Percentiles rank a stretch among this genome's conserved stretches.
Evolutionary conservation across 1,140 invertebrate genomes (phyloP).

Genomic region (Sarcophaga bullata): DNA sequence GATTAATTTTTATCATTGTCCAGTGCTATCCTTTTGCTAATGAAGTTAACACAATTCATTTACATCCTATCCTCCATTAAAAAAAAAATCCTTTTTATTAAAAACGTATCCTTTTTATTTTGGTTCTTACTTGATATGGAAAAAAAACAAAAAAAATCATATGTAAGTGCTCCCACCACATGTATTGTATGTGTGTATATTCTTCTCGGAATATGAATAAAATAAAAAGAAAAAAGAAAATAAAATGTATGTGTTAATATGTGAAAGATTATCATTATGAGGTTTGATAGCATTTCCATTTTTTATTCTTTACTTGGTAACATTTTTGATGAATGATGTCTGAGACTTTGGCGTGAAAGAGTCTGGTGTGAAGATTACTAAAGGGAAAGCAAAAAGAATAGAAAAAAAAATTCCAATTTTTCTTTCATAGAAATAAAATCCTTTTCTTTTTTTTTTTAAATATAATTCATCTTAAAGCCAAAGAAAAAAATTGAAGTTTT

Average conservation of each 20-base stretch:
- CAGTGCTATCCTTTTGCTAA: too few relatives aligned
- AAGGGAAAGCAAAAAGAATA: background rate
- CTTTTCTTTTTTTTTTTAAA: background rate
- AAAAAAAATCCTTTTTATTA: too few relatives aligned
- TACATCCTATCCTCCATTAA: too few relatives aligned
- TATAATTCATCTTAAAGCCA: background rate
- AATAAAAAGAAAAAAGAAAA: background rate
- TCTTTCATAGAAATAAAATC: background rate
- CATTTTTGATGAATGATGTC: slow-evolving; percentile 18
- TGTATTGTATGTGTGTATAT: too few relatives aligned
- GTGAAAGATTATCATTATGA: background rate
- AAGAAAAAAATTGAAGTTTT: background rate
- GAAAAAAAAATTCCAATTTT: background rate
- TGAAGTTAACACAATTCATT: too few relatives aligned
- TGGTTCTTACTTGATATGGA: too few relatives aligned
- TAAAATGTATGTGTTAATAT: slow-evolving; percentile 5
- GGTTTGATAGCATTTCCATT: background rate
- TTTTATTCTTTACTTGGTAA: background rate
- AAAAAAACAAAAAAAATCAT: background rate
- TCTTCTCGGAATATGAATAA: background rate
- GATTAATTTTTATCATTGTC: too few relatives aligned
- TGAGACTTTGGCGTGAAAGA: background rate
- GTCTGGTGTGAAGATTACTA: background rate
- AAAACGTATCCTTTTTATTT: too few relatives aligned
- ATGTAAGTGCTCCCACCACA: background rate